Percentiles rank a stretch among this genome's conserved stretches.
These are phyloP conservation scores for Leptodactylus fuscus DNA, from an alignment of 2,113 vertebrate species.

Conservation along the genomic window DNA sequence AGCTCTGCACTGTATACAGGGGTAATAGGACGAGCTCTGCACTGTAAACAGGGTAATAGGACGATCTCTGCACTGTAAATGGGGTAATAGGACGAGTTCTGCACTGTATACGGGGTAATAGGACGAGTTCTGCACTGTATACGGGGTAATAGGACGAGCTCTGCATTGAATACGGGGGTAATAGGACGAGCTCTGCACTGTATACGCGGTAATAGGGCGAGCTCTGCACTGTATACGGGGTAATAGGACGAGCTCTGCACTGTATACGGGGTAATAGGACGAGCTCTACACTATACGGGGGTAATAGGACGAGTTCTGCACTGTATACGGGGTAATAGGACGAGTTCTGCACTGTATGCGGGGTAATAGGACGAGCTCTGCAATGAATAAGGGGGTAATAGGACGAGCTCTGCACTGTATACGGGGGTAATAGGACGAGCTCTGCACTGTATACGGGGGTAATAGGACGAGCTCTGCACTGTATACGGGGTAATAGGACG, in stretches of 20 bases:
- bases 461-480: too few species aligned
- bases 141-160: not conserved
- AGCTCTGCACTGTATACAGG: too few species aligned
- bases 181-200: not conserved
- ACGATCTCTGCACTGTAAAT: not conserved
- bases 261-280: not conserved
- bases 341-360: not conserved
- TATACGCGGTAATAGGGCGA: not conserved
- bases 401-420: too few species aligned
- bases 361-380: not conserved
- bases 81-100: not conserved
- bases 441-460: too few species aligned
- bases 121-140: not conserved
- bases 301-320: too few species aligned
- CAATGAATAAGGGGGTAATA: not conserved
- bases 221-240: not conserved
- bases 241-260: not conserved
- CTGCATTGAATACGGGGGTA: not conserved
- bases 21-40: not conserved
- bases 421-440: too few species aligned
- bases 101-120: not conserved
- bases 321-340: too few species aligned
- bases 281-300: too few species aligned
- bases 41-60: not conserved
- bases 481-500: not conserved